Evolutionary conservation across 2,888 invertebrate species (phyloP), one percentile per base, ranked within the genome.

Genomic region (Cataglyphis cursor): DNA sequence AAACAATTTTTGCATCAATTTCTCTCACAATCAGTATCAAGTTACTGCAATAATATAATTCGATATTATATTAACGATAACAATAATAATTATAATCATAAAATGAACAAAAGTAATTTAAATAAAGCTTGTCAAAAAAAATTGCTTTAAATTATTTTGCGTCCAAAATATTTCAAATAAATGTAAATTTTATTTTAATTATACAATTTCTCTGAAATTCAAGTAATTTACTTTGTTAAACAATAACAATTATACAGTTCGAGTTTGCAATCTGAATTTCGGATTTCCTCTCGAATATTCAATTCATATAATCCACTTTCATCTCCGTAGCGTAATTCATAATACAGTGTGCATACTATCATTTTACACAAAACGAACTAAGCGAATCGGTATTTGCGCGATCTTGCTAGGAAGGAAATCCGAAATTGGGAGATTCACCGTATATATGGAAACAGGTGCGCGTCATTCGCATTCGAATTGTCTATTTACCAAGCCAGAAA

Each of bases 221-320:
- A 61, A 73, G 38, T 61, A 73, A 73, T 73, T 73, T 73, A 41
- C 28, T 15, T 72, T 35, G 31, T 51, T 6, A 61, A 64, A 65
- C 65, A 64, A 48, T 21, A 62, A 28, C 48, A 48, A 31, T 65
- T 48, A 10, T 9, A 24, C 28, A 51, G 21, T 75, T 75, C 48
- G 64, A 35, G 65, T 35, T 75, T 44, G 74, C 44, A 74, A 74
- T 62, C 44, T 64, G 64, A 64, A 75, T 75, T 75, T 65, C 48
- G n/a, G 35, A 21, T 35, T 31, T 64, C 35, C 18, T 75, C 65
- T 75, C 75, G 48, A 65, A 75, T 75, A 48, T 48, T 24, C 48
- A 18, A 51, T 65, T 75, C 75, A 65, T 48, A 48, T 75, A 75
- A 75, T 65, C 65, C 75, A 75, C 18, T 35, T 35, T 18, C 48